A percentile compares a stretch with the other conserved stretches of the same genome.
phyloP scores from a whole-genome alignment of 2,888 invertebrate species.

The Timema cristinae region DNA sequence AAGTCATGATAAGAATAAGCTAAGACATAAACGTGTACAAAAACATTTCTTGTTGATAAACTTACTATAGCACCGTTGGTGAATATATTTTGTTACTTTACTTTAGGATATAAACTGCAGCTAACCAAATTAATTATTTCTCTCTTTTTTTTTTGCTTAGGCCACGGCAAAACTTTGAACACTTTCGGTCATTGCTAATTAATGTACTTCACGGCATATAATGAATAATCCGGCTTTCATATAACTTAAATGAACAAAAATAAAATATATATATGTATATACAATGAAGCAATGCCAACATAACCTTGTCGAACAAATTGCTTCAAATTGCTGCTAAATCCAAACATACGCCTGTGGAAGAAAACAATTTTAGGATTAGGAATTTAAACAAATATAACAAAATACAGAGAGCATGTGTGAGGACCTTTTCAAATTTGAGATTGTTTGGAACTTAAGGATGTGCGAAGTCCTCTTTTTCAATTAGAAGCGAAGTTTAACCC shows the following conservation, averaged over 20 bases:
- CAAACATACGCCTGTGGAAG: slow-evolving; percentile 25
- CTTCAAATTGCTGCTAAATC: slow-evolving; percentile 42
- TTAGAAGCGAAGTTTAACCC: too few species aligned
- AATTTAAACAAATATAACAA: neutral
- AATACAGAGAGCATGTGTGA: neutral
- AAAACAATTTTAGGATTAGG: slow-evolving; percentile 1
- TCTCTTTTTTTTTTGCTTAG: slow-evolving; percentile 13
- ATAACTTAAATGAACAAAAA: slow-evolving; percentile 20
- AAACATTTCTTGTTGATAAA: too few species aligned
- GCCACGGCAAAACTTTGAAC: slow-evolving; percentile 29
- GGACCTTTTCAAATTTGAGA: too few species aligned
- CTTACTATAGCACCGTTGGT: too few species aligned
- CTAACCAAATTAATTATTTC: too few species aligned
- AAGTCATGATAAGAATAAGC: too few species aligned
- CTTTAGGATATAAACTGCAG: too few species aligned
- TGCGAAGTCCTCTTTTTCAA: too few species aligned
- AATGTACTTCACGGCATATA: too few species aligned
- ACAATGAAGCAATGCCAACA: slow-evolving; percentile 25
- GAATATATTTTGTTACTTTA: too few species aligned
- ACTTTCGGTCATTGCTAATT: slow-evolving; percentile 29
- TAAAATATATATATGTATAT: slow-evolving; percentile 22
- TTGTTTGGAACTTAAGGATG: too few species aligned
- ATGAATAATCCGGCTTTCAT: slow-evolving; percentile 14
- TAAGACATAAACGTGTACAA: too few species aligned
- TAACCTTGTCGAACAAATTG: slow-evolving; percentile 22